Conservation (phyloP, 2,113 vertebrate species). For the Herpailurus yagouaroundi region DNA sequence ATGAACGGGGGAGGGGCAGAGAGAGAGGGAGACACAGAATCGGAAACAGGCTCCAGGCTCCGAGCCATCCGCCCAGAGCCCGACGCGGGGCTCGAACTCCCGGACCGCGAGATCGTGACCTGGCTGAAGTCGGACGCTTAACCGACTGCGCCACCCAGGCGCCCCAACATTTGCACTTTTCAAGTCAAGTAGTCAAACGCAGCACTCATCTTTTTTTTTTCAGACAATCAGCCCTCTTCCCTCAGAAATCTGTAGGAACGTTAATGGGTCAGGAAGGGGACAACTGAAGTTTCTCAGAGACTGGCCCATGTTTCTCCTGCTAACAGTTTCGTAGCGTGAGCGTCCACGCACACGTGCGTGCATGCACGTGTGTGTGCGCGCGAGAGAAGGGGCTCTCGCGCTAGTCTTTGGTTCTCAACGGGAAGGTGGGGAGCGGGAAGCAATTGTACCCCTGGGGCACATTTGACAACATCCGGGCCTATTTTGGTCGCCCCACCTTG, state of each 20-base stretch:
- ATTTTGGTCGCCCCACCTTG: background rate
- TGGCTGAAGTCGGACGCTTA: too few relatives aligned
- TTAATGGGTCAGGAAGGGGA: background rate
- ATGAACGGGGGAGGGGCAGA: too few relatives aligned
- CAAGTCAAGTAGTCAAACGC: fast-evolving
- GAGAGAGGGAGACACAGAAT: too few relatives aligned
- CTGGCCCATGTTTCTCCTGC: background rate
- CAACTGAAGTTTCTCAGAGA: background rate
- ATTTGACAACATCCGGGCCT: background rate
- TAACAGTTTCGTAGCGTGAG: background rate
- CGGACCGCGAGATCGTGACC: too few relatives aligned
- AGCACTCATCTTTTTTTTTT: background rate
- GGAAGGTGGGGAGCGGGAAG: background rate
- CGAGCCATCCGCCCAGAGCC: too few relatives aligned
- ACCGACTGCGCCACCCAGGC: too few relatives aligned
- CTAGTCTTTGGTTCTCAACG: background rate
- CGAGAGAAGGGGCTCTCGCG: fast-evolving
- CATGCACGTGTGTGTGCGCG: background rate
- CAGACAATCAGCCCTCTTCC: background rate
- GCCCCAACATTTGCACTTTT: background rate
- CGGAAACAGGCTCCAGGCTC: too few relatives aligned
- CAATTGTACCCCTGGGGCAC: background rate
- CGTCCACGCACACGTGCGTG: background rate
- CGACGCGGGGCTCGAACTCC: too few relatives aligned
- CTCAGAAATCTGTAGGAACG: background rate